A percentile compares a stretch with the other conserved stretches of the same genome.
Evolutionary conservation across 2,113 vertebrate species (phyloP).

Genomic region (Micronycteris hirsuta): DNA sequence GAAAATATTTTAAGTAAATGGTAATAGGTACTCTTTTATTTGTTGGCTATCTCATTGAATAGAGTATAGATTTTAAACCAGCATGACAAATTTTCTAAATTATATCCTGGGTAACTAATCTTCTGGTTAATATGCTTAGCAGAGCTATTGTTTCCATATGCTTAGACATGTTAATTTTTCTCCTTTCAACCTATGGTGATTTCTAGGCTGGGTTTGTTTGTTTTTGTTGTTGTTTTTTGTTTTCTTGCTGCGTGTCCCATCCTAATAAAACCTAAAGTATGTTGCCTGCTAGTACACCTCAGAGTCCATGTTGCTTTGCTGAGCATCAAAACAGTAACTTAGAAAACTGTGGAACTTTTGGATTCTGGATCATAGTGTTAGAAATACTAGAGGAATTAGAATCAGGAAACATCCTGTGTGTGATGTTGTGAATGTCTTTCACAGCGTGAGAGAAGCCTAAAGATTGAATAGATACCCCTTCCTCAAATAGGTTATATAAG

Average conservation of each 20-base stretch:
- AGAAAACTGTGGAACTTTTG: neutral
- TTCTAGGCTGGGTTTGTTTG: neutral
- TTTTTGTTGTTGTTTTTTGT: neutral
- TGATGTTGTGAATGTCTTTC: neutral
- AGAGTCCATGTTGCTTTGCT: neutral
- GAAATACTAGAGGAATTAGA: neutral
- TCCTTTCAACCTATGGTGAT: neutral
- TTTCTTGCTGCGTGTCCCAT: neutral
- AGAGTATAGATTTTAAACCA: neutral
- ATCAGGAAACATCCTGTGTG: neutral
- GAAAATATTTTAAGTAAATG: constrained; percentile 3
- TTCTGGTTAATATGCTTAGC: neutral
- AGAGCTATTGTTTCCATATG: neutral
- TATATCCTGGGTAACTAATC: neutral
- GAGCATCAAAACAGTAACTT: neutral
- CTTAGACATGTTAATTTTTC: neutral
- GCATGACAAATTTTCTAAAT: neutral
- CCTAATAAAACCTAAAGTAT: constrained; percentile 1
- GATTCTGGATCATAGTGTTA: neutral
- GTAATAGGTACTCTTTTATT: neutral
- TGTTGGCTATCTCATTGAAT: neutral
- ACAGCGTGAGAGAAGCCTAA: neutral
- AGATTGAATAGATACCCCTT: neutral
- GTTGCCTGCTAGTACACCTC: neutral
- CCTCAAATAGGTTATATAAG: neutral